Evolutionary conservation across 2,113 vertebrate genomes (phyloP), one percentile per base, ranked within the genome.

Genomic region (Piprites chloris): DNA sequence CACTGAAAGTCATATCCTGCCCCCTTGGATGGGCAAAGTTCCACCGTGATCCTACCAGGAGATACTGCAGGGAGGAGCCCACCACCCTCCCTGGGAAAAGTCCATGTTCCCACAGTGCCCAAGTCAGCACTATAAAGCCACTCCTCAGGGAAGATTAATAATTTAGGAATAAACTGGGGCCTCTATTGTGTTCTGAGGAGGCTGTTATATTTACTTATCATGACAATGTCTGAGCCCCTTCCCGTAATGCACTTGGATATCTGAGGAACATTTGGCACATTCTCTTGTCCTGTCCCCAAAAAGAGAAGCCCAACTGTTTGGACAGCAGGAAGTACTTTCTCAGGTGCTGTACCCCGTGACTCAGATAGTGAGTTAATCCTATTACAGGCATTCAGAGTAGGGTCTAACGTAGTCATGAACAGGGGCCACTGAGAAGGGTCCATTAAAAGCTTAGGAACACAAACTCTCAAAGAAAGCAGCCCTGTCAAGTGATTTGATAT

Each of bases 81-180:
- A 2, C 30, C 0, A 1, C 30, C 49, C 53, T 61, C 1, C 0
- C 91, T 79, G 94, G 76, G 95, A 66, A 94, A 49, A 37, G 69
- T 32, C 6, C 12, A 0, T 47, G 79, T 80, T 94, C 87, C 81
- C 91, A 87, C 82, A 87, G 90, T 39, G 65, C 49, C 89, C 73
- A 37, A 44, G 67, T 11, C 92, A 93, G 93, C 46, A 24, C 26
- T 52, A 12, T 12, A 77, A 73, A 91, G 85, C 67, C 30, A 1
- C 72, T 90, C 55, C 75, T 77, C 65, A 10, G 90, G 88, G 89
- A 85, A 71, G 80, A 91, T 95, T 33, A 84, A 94, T 93, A 83
- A 94, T 95, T 94, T 56, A 93, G 87, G 41, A 53, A 79, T 65
- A 61, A 88, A 63, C 72, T 86, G 50, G 76, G 93, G 35, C 41